These are phyloP conservation scores for Pangasius mekongensis DNA, from an alignment of 2,797 vertebrate genomes.

Conservation along the genomic window DNA sequence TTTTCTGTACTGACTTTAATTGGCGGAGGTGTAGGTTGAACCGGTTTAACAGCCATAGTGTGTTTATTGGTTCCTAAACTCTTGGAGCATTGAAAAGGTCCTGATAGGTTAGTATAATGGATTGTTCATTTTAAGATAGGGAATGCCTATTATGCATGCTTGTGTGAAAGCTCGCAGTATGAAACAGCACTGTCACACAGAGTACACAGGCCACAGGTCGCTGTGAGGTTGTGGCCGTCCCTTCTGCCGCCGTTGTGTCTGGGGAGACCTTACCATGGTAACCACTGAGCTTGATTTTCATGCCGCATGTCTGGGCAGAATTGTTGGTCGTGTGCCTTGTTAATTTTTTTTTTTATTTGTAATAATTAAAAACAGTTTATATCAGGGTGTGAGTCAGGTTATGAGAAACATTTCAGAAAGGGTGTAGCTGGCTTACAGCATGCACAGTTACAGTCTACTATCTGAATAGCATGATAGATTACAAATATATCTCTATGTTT, in stretches of 20 bases:
- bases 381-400: neutral
- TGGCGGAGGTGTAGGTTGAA: slow-evolving; percentile 4
- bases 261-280: slow-evolving; percentile 50
- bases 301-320: slow-evolving; percentile 38
- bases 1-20: slow-evolving; percentile 57
- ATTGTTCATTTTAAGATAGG: neutral
- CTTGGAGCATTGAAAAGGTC: neutral
- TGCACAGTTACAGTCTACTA: neutral
- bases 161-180: neutral
- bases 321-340: slow-evolving; percentile 15
- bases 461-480: neutral
- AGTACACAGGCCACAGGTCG: neutral
- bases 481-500: neutral
- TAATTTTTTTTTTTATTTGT: slow-evolving; percentile 33
- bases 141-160: neutral
- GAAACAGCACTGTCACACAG: neutral
- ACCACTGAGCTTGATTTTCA: slow-evolving; percentile 53
- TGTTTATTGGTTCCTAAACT: neutral
- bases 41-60: slow-evolving; percentile 9
- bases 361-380: slow-evolving; percentile 14
- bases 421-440: neutral
- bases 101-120: neutral
- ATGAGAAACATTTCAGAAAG: neutral
- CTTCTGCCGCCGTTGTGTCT: slow-evolving; percentile 48
- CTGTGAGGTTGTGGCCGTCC: slow-evolving; percentile 45